Percentiles rank a stretch among this genome's conserved stretches.
Evolutionary conservation across 2,113 vertebrate species (phyloP).

Genomic region (Cyprinodon tularosa): DNA sequence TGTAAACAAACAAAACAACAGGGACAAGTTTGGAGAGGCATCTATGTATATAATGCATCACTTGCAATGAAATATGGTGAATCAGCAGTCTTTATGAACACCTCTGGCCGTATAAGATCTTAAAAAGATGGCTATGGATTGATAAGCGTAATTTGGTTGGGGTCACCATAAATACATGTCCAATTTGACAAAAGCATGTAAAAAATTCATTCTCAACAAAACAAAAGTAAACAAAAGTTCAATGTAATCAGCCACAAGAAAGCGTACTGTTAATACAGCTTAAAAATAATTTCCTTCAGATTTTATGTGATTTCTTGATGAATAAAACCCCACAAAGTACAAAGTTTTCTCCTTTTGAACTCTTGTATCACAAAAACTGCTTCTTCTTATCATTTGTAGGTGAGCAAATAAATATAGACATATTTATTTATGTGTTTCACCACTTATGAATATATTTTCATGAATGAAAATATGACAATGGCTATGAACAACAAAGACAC

Average conservation of each 20-base stretch:
- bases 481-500: conserved; percentile 52
- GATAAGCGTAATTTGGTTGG: conserved; percentile 64
- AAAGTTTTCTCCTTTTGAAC: conserved; percentile 5
- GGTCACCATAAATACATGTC: conserved; percentile 79
- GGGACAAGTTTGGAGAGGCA: conserved; percentile 29
- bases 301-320: conserved; percentile 13
- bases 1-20: conserved; percentile 29
- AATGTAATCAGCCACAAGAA: conserved; percentile 39
- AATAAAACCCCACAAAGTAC: background rate
- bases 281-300: conserved; percentile 18
- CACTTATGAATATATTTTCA: conserved; percentile 28
- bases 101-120: conserved; percentile 25
- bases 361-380: conserved; percentile 81
- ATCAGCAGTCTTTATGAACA: conserved; percentile 80
- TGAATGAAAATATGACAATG: conserved; percentile 28
- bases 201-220: conserved; percentile 47
- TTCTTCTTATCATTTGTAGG: conserved; percentile 74
- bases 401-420: conserved; percentile 58
- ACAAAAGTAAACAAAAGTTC: conserved; percentile 33
- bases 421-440: conserved; percentile 52
- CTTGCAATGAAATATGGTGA: conserved; percentile 54
- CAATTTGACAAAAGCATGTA: conserved; percentile 52
- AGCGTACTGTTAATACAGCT: conserved; percentile 15
- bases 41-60: conserved; percentile 36
- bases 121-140: conserved; percentile 14